Evolutionary conservation across 2,113 vertebrate species (phyloP), one percentile per base, ranked within the genome.

Genomic region (Periophthalmus modestus): DNA sequence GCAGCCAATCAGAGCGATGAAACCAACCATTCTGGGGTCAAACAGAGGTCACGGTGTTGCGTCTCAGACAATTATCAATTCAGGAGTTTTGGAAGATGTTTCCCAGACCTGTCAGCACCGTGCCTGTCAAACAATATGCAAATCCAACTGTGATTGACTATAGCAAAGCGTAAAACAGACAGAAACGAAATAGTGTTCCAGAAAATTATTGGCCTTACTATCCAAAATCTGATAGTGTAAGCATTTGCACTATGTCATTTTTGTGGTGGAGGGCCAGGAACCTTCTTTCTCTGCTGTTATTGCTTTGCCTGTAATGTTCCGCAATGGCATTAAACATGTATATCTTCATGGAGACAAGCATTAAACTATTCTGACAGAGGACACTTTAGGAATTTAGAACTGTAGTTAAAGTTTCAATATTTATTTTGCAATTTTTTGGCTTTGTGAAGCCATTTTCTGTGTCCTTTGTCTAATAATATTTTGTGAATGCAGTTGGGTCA

Each of bases 11-110:
- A 52, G 86, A 86, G 85, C 75, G 72, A 89, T 82, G 79, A 72
- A 84, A 82, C 79, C 70, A 82, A 61, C 77, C 79, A 79, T 87
- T 72, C 69, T 70, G 23, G 54, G 87, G 89, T 90, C 82, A 63
- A 34, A 3, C 66, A 75, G 58, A 73, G 80, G 85, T 90, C 84
- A 21, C 28, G 18, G 68, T 36, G 36, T 75, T 79, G 67, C 19
- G 62, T 82, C 74, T 55, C 43, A 81, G 21, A 55, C 39, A 62
- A 62, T 62, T 62, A 62, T 62, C 59, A 18, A 62, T 33, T 62
- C 15, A 34, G 34, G 28, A 23, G 66, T 46, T 67, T 47, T 11
- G 12, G 10, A 67, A 48, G 11, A 67, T 15, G n/a, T 21, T 47
- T 24, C 12, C 48, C 21, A 48, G 43, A 48, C n/a, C 39, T 67